Evolutionary conservation across 2,113 vertebrate species (phyloP).

Genomic region (Dasyornis broadbenti): DNA sequence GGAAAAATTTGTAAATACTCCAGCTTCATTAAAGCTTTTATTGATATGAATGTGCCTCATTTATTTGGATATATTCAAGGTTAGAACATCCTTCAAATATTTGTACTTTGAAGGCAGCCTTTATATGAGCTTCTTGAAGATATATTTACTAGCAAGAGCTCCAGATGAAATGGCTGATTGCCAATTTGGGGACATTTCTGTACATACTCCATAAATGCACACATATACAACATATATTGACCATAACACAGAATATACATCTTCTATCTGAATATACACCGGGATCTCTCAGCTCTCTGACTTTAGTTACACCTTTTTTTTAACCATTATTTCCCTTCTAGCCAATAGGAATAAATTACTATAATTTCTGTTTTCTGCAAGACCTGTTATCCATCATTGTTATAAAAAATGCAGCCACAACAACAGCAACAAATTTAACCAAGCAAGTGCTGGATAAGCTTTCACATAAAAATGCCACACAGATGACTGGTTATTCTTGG

Average conservation of each 20-base stretch:
- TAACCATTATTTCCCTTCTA: not conserved
- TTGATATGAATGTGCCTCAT: not conserved
- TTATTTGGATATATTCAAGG: not conserved
- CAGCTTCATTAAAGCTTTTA: not conserved
- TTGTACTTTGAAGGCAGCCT: not conserved
- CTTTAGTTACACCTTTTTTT: not conserved
- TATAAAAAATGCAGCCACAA: not conserved
- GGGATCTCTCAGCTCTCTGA: not conserved
- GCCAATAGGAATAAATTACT: not conserved
- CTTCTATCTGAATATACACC: not conserved
- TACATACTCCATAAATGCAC: not conserved
- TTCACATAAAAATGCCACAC: not conserved
- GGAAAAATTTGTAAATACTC: not conserved
- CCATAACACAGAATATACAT: not conserved
- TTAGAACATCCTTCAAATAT: not conserved
- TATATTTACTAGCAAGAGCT: not conserved
- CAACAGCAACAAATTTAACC: not conserved
- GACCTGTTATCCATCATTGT: not conserved
- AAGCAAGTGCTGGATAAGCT: not conserved
- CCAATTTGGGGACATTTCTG: not conserved
- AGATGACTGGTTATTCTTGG: not conserved
- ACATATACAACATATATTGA: not conserved
- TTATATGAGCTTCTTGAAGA: not conserved
- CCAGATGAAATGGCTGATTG: not conserved
- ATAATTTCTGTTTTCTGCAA: not conserved